Evolutionary conservation across 2,888 invertebrate genomes (phyloP), one percentile per base, ranked within the genome.

Genomic region (Eumacrocentrus americanus): DNA sequence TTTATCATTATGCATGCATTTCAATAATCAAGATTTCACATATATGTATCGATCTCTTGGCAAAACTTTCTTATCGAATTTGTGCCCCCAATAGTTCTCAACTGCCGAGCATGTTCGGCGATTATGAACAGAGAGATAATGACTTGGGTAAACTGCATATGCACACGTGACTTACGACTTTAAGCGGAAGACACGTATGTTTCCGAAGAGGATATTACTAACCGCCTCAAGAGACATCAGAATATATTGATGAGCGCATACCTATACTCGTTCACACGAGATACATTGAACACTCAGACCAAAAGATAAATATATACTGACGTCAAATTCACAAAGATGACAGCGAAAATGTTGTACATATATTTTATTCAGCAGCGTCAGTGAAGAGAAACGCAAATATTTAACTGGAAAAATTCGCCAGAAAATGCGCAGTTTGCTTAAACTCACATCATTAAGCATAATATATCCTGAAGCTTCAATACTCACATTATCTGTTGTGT

Each of bases 381-480:
- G 22, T 44, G 44, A 7, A 44, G n/a, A 6, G 1, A 25, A 46
- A 46, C 25, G 25, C 46, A 46, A 46, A 46, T 46, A 46, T 46
- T 46, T 46, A n/a, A 46, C 11, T 25, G 46, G 23, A 46, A 46
- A 46, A 46, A 46, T 25, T 46, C 25, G 12, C 6, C 23, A 23
- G 46, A 46, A 46, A 46, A 46, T 46, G 7, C 25, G 25, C 14
- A 25, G n/a, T 46, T 42, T 16, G 22, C 12, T 46, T 7, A 12
- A 4, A 46, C 23, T 6, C 3, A 20, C 42, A 20, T 6, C 25
- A 25, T 25, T 9, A 23, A 9, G 5, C 12, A 25, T 2, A 22
- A 23, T 11, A 3, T 14, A 2, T n/a, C n/a, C n/a, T n/a, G n/a
- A n/a, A n/a, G n/a, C n/a, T n/a, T n/a, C n/a, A n/a, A n/a, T n/a